These are phyloP conservation scores for Empis livida DNA, from an alignment of 2,888 invertebrate genomes.

Conservation along the genomic window DNA sequence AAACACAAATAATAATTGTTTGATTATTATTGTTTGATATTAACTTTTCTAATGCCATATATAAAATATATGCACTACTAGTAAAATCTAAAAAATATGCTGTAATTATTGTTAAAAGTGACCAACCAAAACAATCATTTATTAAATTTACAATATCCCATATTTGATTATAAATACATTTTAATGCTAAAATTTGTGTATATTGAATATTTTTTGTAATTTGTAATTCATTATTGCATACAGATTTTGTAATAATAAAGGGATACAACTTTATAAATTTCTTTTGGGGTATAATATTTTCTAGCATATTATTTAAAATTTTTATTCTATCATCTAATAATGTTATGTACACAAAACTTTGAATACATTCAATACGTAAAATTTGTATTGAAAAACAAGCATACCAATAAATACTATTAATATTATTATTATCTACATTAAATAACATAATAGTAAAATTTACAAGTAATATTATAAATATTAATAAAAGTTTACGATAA, in stretches of 20 bases:
- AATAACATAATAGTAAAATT: no score
- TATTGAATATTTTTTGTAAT: no score
- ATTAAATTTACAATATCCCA: slow-evolving; percentile 18
- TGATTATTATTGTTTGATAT: slow-evolving; percentile 1
- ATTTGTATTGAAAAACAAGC: no score
- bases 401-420: no score
- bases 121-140: slow-evolving; percentile 30
- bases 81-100: slow-evolving; percentile 28
- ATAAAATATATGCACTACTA: slow-evolving; percentile 26
- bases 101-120: slow-evolving; percentile 23
- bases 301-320: no score
- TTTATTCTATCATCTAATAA: no score
- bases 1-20: slow-evolving; percentile 10
- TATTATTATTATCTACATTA: no score
- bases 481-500: slow-evolving; percentile 4
- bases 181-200: slow-evolving; percentile 21
- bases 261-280: no score
- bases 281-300: no score
- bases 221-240: not conserved
- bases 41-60: slow-evolving; percentile 17
- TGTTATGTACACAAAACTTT: no score
- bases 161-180: slow-evolving; percentile 23
- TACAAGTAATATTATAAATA: no score
- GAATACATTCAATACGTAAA: no score
- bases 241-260: not conserved